A percentile compares a stretch with the other conserved stretches of the same genome.
Conservation (phyloP, 2,888 invertebrate genomes). For the Hydropsyche betteni region DNA sequence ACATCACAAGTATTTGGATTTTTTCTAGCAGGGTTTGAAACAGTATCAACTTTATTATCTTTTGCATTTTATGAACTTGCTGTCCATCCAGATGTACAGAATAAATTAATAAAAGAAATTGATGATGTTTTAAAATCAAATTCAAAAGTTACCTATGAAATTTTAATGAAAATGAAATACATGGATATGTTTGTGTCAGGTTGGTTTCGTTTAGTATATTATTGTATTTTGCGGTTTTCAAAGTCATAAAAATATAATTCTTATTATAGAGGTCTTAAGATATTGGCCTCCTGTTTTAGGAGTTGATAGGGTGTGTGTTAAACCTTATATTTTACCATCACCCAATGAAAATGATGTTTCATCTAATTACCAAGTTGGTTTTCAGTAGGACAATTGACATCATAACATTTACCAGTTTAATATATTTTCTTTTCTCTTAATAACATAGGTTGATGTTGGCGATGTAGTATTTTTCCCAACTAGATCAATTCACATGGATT, state of each 20-base stretch:
- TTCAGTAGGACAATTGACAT: background rate
- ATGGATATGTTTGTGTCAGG: conserved; percentile 46
- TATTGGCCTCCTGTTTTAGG: conserved; percentile 38
- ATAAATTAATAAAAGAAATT: conserved; percentile 41
- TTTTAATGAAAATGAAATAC: conserved; percentile 43
- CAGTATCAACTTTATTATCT: conserved; percentile 34
- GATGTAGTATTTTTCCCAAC: conserved; percentile 36
- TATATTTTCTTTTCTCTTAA: background rate
- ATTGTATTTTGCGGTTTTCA: background rate
- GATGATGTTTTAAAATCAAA: conserved; percentile 15
- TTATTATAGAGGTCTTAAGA: conserved; percentile 40
- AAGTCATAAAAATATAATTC: background rate
- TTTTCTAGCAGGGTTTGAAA: conserved; percentile 47
- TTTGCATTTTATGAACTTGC: conserved; percentile 43
- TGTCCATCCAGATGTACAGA: conserved; percentile 36
- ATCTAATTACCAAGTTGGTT: conserved; percentile 31
- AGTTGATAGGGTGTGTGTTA: conserved; percentile 40
- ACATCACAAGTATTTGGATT: conserved; percentile 41
- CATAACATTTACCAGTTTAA: background rate
- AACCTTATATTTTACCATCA: conserved; percentile 36
- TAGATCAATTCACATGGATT: conserved; percentile 28
- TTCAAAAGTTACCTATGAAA: conserved; percentile 37
- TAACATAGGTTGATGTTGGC: conserved; percentile 37
- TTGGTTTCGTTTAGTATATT: background rate
- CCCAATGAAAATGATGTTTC: conserved; percentile 9